Evolutionary conservation across 2,888 invertebrate genomes (phyloP), one percentile per base, ranked within the genome.

Genomic region (Agrilus cyanescens): DNA sequence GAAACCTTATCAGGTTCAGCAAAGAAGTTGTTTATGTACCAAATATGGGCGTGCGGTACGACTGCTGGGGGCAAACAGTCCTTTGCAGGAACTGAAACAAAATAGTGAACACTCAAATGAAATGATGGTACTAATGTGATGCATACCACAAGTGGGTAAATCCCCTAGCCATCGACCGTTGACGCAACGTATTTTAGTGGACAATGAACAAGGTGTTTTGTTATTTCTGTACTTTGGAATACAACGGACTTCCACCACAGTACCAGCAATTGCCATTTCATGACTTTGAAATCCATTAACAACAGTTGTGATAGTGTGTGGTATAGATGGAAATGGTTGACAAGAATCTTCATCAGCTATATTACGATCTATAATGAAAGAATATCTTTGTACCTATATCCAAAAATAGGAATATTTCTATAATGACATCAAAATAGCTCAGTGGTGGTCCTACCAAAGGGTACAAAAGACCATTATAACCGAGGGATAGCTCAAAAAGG

Each of bases 121-220:
- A 32, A 36, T 18, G 2, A n/a, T 16, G 15, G 29, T 20, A 41
- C 33, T 10, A 6, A 34, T 38, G 12, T 44, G 36, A 32, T 32
- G 53, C 56, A 55, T 57, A 68, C 69, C 64, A 49, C 68, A 68
- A 48, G 52, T 55, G 5, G 68, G 68, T 32, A 58, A 47, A 33
- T 67, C 67, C 20, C 67, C 69, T 36, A 58, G 52, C 69, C 69
- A 69, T 41, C 53, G 51, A 5, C 67, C 67, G 18, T 55, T 57
- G 10, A 57, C 50, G 46, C 69, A 69, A 38, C 56, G 56, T 37
- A 68, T 49, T 40, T 56, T 57, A 13, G 57, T 48, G 3, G 60
- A 49, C 13, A 58, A 52, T 39, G 58, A 56, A 43, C 68, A 68
- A 3, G 64, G 63, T 1, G 56, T 50, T 13, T 55, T 51, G 0